Conservation (phyloP, 2,113 vertebrate species). For the Otocyon megalotis region DNA sequence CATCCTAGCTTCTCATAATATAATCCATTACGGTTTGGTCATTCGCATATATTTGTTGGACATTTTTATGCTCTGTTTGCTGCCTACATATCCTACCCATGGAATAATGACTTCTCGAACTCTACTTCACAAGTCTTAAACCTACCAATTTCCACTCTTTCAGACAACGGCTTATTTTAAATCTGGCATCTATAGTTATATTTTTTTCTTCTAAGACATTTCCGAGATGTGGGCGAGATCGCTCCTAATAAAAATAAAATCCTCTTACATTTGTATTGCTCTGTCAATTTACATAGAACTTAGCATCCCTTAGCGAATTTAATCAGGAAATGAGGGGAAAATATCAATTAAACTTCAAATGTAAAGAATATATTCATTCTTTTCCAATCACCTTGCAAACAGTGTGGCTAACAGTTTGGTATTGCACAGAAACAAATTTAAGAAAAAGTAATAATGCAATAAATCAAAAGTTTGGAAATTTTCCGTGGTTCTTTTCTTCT, state of each 20-base stretch:
- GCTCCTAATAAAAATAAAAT: neutral
- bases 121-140: neutral
- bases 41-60: neutral
- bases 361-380: neutral
- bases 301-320: neutral
- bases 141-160: neutral
- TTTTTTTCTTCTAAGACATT: conserved; percentile 13
- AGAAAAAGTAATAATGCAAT: neutral
- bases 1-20: neutral
- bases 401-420: neutral
- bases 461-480: neutral
- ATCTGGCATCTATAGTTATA: neutral
- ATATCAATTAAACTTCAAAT: neutral
- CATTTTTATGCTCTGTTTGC: neutral
- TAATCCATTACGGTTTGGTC: neutral
- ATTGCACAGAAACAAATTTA: neutral
- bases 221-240: neutral
- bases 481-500: neutral
- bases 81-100: neutral
- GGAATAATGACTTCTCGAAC: neutral
- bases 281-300: neutral
- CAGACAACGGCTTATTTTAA: neutral
- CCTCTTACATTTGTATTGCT: neutral
- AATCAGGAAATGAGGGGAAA: neutral
- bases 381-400: neutral